Evolutionary conservation across 2,113 vertebrate genomes (phyloP).

Genomic region (Rutilus rutilus): DNA sequence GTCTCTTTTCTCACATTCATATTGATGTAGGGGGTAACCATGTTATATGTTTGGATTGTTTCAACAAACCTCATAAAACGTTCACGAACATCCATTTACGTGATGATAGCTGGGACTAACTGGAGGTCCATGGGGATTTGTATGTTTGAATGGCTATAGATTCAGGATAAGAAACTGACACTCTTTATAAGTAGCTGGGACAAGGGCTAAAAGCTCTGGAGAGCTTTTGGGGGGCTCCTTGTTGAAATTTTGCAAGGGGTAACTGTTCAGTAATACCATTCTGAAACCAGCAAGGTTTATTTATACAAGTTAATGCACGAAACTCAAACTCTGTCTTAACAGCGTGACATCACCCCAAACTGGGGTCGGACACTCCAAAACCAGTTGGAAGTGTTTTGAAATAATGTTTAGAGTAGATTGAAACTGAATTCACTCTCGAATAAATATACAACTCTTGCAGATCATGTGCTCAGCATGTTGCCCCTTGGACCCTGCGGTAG

Average conservation of each 20-base stretch:
- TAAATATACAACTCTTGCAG: conserved; percentile 51
- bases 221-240: conserved; percentile 50
- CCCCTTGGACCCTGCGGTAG: background rate
- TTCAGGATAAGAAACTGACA: conserved; percentile 39
- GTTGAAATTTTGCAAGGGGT: conserved; percentile 49
- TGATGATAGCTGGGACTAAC: background rate
- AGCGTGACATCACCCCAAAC: conserved; percentile 58
- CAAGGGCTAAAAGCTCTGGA: conserved; percentile 49
- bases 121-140: background rate
- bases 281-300: conserved; percentile 57
- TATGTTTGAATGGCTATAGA: conserved; percentile 10
- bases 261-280: conserved; percentile 47
- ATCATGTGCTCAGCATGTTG: conserved; percentile 44
- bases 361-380: conserved; percentile 40
- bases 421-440: conserved; percentile 49
- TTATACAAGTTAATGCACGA: conserved; percentile 59
- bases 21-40: background rate
- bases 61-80: conserved; percentile 18
- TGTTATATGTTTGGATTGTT: background rate
- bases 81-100: conserved; percentile 1
- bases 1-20: conserved; percentile 13
- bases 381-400: conserved; percentile 60
- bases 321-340: conserved; percentile 61
- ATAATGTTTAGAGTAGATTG: conserved; percentile 59
- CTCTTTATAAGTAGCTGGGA: conserved; percentile 50